phyloP scores from a whole-genome alignment of 35 echinoderm and acorn worm species.

The Ophioderma brevispina region DNA sequence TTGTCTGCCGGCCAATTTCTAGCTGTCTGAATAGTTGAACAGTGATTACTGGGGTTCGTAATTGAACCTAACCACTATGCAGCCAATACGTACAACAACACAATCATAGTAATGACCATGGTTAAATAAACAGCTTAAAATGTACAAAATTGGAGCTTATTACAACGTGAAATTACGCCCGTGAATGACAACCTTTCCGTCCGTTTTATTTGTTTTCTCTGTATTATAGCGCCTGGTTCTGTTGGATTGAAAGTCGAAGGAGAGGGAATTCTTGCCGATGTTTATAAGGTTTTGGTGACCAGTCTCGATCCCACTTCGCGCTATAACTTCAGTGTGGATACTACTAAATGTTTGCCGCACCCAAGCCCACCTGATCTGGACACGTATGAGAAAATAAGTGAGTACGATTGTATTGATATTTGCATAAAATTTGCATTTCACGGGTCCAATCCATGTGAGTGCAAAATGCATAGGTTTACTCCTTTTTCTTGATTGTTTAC shows the following conservation, averaged over 20 bases:
- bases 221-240: conserved; percentile 55
- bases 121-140: neutral
- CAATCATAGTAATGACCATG: neutral
- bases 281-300: conserved; percentile 56
- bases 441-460: too few relatives aligned
- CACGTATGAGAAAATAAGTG: conserved; percentile 60
- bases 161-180: neutral
- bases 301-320: conserved; percentile 60
- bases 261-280: conserved; percentile 68
- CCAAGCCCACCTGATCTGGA: conserved; percentile 55
- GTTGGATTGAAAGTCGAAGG: conserved; percentile 72
- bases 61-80: neutral
- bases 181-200: neutral
- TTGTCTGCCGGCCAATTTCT: too few relatives aligned
- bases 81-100: neutral
- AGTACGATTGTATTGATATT: too few relatives aligned
- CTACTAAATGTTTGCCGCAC: conserved; percentile 79
- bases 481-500: too few relatives aligned
- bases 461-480: too few relatives aligned
- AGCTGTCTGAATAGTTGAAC: too few relatives aligned
- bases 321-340: conserved; percentile 72
- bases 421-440: too few relatives aligned
- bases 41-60: neutral
- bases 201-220: neutral
- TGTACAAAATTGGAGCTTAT: neutral